phyloP scores from a whole-genome alignment of 1,140 invertebrate genomes.

The Ylistrum balloti region DNA sequence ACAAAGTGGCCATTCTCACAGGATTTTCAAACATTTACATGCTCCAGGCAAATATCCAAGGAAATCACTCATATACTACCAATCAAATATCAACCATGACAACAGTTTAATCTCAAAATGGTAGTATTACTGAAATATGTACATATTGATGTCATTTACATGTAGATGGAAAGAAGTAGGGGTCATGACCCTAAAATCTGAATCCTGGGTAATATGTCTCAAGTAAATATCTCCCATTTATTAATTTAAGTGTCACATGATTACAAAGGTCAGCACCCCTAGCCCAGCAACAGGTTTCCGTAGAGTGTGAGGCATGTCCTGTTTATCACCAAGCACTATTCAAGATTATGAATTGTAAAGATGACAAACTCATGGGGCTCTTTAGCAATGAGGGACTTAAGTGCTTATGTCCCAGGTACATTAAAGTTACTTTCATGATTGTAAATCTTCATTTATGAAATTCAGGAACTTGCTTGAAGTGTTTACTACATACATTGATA shows the following conservation, averaged over 20 bases:
- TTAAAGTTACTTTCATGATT: background rate
- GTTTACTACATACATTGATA: background rate
- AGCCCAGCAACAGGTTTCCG: background rate
- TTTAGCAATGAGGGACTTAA: background rate
- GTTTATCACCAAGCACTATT: background rate
- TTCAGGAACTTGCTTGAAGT: background rate
- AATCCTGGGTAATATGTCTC: background rate
- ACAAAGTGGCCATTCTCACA: background rate
- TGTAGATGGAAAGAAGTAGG: background rate
- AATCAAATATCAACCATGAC: background rate
- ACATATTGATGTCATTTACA: background rate
- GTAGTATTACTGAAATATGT: background rate
- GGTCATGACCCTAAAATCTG: background rate
- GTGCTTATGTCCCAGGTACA: background rate
- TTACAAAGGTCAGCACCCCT: background rate
- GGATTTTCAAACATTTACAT: background rate
- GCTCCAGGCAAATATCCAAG: slow-evolving; percentile 9
- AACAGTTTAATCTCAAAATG: slow-evolving; percentile 17
- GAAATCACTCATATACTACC: background rate
- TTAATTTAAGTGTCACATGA: background rate
- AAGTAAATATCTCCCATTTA: slow-evolving; percentile 8
- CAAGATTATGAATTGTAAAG: slow-evolving; percentile 35
- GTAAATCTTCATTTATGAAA: slow-evolving; percentile 34
- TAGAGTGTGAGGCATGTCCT: background rate
- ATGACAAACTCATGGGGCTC: slow-evolving; percentile 1